Percentiles rank a stretch among this genome's conserved stretches.
Evolutionary conservation across 2,888 invertebrate genomes (phyloP).

Genomic region (Dicroscelio sp.): DNA sequence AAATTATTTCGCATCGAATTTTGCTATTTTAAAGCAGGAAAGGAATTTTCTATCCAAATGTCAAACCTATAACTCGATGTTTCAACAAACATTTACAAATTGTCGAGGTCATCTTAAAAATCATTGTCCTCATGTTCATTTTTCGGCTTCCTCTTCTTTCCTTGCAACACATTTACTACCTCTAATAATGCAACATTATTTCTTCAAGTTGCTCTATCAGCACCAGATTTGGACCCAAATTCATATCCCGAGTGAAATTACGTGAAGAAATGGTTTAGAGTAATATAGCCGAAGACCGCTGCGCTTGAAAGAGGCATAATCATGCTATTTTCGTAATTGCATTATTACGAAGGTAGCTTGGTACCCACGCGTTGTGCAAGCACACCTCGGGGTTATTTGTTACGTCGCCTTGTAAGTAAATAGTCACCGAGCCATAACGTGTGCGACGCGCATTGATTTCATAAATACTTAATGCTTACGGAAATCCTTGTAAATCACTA

Average conservation of each 20-base stretch:
- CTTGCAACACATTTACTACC: too few relatives aligned
- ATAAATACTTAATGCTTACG: constrained; percentile 73
- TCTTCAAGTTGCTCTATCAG: not conserved
- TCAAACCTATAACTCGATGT: too few relatives aligned
- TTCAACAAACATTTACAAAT: too few relatives aligned
- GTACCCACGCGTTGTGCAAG: constrained; percentile 89
- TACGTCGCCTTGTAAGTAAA: constrained; percentile 86
- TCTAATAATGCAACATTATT: too few relatives aligned
- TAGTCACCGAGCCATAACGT: constrained; percentile 74
- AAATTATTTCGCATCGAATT: too few relatives aligned
- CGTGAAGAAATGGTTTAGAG: constrained; percentile 30
- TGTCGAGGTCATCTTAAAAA: too few relatives aligned
- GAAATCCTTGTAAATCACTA: constrained; percentile 63
- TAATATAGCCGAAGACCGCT: constrained; percentile 59
- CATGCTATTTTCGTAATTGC: constrained; percentile 90
- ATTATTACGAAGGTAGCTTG: constrained; percentile 89
- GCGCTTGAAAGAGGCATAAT: constrained; percentile 88
- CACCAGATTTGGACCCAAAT: constrained; percentile 13
- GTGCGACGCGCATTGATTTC: constrained; percentile 74
- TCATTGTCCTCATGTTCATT: too few relatives aligned
- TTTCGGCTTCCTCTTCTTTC: too few relatives aligned
- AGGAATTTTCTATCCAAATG: too few relatives aligned
- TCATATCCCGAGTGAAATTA: constrained; percentile 34
- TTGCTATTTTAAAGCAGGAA: too few relatives aligned
- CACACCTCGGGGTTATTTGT: constrained; percentile 87